These are phyloP conservation scores for Poeciliopsis prolifica DNA, from an alignment of 2,113 vertebrate species.

Conservation along the genomic window DNA sequence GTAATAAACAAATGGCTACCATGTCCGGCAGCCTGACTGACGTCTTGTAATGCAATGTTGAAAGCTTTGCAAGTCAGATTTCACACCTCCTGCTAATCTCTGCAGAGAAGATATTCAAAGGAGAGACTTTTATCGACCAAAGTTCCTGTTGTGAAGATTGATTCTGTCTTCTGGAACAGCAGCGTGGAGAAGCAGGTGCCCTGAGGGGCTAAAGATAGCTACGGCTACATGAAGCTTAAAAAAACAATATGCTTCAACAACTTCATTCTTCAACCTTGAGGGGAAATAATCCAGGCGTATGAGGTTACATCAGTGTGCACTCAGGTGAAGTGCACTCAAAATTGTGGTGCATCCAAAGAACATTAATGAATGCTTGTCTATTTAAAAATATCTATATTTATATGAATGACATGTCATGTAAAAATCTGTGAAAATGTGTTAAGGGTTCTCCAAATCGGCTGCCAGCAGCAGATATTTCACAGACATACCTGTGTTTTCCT, in stretches of 20 bases:
- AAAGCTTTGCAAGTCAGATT: slow-evolving; percentile 60
- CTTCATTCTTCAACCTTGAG: slow-evolving; percentile 57
- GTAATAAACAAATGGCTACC: background rate
- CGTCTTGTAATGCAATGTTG: slow-evolving; percentile 55
- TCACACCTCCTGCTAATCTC: slow-evolving; percentile 53
- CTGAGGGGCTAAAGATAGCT: slow-evolving; percentile 39
- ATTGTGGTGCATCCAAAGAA: background rate
- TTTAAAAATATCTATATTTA: background rate
- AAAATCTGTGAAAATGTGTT: background rate
- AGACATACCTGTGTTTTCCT: slow-evolving; percentile 24
- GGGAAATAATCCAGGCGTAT: slow-evolving; percentile 40
- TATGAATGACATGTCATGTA: background rate
- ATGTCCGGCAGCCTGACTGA: slow-evolving; percentile 36
- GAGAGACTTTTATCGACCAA: slow-evolving; percentile 8
- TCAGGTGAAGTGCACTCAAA: slow-evolving; percentile 7
- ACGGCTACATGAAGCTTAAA: slow-evolving; percentile 53
- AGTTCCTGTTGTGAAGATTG: slow-evolving; percentile 58
- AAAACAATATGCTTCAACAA: slow-evolving; percentile 51
- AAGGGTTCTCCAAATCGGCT: slow-evolving; percentile 1
- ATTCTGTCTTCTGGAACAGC: slow-evolving; percentile 38
- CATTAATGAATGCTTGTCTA: too few species aligned
- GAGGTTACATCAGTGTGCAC: slow-evolving; percentile 50
- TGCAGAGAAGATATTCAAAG: slow-evolving; percentile 42
- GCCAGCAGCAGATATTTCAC: slow-evolving; percentile 29
- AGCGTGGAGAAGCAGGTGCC: slow-evolving; percentile 34